Percentiles rank a stretch among this genome's conserved stretches.
Evolutionary conservation across 2,797 vertebrate genomes (phyloP).

Genomic region (Yasuhikotakia modesta): DNA sequence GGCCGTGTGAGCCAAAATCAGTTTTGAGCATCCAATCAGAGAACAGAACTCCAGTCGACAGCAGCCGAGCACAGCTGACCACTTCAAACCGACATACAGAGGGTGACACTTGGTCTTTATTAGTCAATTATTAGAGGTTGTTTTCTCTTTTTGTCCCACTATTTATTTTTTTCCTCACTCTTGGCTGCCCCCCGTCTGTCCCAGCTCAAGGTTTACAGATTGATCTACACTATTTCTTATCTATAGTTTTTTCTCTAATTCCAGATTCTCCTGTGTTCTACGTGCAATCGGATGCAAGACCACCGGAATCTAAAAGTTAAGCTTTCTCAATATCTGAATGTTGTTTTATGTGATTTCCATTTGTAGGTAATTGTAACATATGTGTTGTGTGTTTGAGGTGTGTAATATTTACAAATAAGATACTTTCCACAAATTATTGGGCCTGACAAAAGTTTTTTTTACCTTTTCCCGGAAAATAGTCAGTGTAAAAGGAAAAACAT

Average conservation of each 20-base stretch:
- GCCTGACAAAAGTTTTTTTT: too few relatives aligned
- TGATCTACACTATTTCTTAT: neutral
- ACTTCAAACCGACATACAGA: conserved; percentile 21
- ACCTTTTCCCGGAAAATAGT: neutral
- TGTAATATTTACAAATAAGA: neutral
- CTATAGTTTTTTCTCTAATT: neutral
- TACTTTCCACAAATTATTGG: neutral
- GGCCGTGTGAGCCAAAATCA: conserved; percentile 12
- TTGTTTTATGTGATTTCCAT: neutral
- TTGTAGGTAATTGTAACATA: neutral
- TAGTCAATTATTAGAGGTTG: conserved; percentile 20
- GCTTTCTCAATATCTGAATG: too few relatives aligned
- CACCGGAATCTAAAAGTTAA: too few relatives aligned
- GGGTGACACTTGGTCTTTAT: conserved; percentile 26
- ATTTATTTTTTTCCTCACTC: neutral
- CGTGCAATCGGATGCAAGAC: too few relatives aligned
- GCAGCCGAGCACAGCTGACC: conserved; percentile 18
- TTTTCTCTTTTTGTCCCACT: neutral
- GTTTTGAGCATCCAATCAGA: neutral
- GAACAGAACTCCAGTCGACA: conserved; percentile 3
- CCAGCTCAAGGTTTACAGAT: neutral
- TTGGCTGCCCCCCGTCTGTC: conserved; percentile 3
- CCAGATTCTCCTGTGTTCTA: neutral
- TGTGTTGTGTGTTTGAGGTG: neutral
- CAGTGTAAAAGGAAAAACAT: neutral